Percentiles rank a stretch among this genome's conserved stretches.
These are phyloP conservation scores for Cacoxenus indagator DNA, from an alignment of 2,888 invertebrate genomes.

Conservation along the genomic window DNA sequence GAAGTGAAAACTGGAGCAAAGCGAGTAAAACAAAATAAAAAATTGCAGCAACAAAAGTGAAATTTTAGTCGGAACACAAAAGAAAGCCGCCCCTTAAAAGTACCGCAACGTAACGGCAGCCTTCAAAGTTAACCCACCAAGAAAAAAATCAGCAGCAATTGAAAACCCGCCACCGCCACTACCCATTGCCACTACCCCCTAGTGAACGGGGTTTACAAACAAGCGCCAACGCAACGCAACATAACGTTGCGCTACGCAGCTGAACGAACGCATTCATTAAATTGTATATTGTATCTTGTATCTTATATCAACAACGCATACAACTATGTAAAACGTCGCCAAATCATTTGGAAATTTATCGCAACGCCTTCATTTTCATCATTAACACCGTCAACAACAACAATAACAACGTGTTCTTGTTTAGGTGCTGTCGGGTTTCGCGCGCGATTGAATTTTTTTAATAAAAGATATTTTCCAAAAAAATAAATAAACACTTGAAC, in stretches of 20 bases:
- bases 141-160: too few relatives aligned
- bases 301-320: conserved; percentile 31
- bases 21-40: neutral
- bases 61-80: neutral
- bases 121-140: too few relatives aligned
- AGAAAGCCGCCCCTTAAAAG: conserved; percentile 19
- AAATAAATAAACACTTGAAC: conserved; percentile 26
- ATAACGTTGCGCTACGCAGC: conserved; percentile 11
- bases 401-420: conserved; percentile 18
- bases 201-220: too few relatives aligned
- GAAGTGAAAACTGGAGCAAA: neutral
- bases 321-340: too few relatives aligned
- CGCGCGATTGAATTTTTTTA: neutral
- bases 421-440: neutral
- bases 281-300: conserved; percentile 19
- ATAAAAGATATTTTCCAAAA: neutral
- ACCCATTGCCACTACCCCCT: neutral
- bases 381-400: conserved; percentile 35
- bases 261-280: neutral
- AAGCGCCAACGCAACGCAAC: conserved; percentile 30
- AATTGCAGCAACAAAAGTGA: conserved; percentile 2
- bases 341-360: conserved; percentile 58
- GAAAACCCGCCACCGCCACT: conserved; percentile 42
- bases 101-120: too few relatives aligned
- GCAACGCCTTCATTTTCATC: conserved; percentile 51